phyloP scores from a whole-genome alignment of 2,888 invertebrate species.

The Argynnis bischoffii region DNA sequence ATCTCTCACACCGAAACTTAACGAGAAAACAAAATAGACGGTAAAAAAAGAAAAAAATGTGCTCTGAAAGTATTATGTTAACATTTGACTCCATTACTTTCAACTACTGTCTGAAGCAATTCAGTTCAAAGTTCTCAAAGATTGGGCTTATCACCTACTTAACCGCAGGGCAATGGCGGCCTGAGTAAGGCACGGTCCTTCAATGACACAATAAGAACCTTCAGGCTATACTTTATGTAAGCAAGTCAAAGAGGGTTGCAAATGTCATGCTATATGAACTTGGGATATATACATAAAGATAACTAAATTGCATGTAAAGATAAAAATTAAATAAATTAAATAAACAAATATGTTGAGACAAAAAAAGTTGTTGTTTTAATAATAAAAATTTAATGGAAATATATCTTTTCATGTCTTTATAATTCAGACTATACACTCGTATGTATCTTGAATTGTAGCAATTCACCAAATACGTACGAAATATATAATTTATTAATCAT shows the following conservation, averaged over 20 bases:
- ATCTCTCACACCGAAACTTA: slow-evolving; percentile 2
- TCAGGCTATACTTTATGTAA: slow-evolving; percentile 40
- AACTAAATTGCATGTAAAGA: slow-evolving; percentile 1
- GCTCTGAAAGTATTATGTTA: not conserved
- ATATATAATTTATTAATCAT: too few species aligned
- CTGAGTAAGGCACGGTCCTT: slow-evolving; percentile 31
- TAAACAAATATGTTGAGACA: too few species aligned
- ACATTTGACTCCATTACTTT: slow-evolving; percentile 33
- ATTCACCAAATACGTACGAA: too few species aligned
- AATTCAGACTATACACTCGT: too few species aligned
- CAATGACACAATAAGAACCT: slow-evolving; percentile 42
- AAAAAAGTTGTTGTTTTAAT: too few species aligned
- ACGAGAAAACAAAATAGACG: not conserved
- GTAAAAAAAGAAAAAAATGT: not conserved
- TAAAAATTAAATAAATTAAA: too few species aligned
- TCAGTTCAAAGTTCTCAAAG: slow-evolving; percentile 42
- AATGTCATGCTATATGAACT: slow-evolving; percentile 22
- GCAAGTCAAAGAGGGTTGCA: slow-evolving; percentile 35
- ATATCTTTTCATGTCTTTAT: too few species aligned
- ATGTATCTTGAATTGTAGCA: too few species aligned
- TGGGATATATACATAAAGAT: slow-evolving; percentile 8
- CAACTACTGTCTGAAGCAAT: slow-evolving; percentile 38
- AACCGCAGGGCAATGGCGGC: slow-evolving; percentile 42
- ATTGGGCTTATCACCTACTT: slow-evolving; percentile 45
- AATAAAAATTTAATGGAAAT: not conserved